phyloP scores from a whole-genome alignment of 2,113 vertebrate species.

The Poicephalus gulielmi region DNA sequence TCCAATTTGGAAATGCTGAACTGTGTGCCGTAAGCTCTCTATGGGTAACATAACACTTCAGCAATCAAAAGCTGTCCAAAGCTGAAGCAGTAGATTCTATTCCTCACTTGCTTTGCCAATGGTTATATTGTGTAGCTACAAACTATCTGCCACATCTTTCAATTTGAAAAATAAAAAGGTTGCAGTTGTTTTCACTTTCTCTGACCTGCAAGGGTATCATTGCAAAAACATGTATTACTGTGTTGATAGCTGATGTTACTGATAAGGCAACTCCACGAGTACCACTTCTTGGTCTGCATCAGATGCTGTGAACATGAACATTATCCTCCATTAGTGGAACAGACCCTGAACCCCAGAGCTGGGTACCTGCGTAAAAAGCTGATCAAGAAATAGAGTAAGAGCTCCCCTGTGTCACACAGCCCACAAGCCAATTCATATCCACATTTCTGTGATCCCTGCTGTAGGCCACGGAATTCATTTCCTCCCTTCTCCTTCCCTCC shows the following conservation, averaged over 20 bases:
- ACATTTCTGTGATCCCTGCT: neutral
- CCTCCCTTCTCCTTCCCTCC: neutral
- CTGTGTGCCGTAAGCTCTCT: neutral
- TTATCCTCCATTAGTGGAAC: neutral
- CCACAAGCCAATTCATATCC: neutral
- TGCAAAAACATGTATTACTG: neutral
- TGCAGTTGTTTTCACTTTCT: neutral
- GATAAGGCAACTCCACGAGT: neutral
- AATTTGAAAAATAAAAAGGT: neutral
- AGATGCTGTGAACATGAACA: neutral
- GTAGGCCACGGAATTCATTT: neutral
- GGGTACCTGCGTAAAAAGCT: neutral
- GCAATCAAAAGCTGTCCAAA: neutral
- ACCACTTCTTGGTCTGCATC: neutral
- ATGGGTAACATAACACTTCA: neutral
- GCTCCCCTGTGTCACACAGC: neutral
- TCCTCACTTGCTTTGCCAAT: neutral
- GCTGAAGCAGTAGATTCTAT: neutral
- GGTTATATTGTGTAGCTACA: neutral
- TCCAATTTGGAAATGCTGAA: neutral
- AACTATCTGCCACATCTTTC: neutral
- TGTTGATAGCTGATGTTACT: neutral
- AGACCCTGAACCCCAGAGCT: neutral
- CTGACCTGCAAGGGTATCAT: neutral
- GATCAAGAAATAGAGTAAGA: neutral